Conservation (phyloP, 1,140 invertebrate genomes). For the Eueides isabella region DNA sequence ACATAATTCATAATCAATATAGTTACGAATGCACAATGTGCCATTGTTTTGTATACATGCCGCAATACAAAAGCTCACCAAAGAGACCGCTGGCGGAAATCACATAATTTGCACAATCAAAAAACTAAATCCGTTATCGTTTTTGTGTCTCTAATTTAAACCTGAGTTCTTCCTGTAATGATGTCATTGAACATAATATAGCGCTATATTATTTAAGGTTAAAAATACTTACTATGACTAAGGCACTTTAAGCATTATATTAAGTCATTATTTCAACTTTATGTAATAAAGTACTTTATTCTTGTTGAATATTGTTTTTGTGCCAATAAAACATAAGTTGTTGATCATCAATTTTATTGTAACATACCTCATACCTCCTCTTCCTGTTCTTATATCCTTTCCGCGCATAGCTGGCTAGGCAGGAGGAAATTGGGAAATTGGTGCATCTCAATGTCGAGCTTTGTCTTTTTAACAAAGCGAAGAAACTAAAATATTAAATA, state of each 20-base stretch:
- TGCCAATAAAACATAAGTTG: too few species aligned
- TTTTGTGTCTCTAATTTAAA: slow-evolving; percentile 11
- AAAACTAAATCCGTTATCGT: slow-evolving; percentile 16
- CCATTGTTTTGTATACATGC: slow-evolving; percentile 31
- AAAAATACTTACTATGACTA: not conserved
- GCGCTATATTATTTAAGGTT: not conserved
- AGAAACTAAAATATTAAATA: too few species aligned
- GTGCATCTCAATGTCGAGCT: too few species aligned
- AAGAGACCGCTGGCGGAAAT: slow-evolving; percentile 19
- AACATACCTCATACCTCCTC: too few species aligned
- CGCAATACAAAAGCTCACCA: slow-evolving; percentile 19
- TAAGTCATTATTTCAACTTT: not conserved
- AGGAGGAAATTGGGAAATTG: too few species aligned
- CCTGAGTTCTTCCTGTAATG: slow-evolving; percentile 7
- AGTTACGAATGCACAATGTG: slow-evolving; percentile 4
- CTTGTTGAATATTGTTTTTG: not conserved
- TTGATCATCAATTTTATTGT: too few species aligned
- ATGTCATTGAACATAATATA: slow-evolving; percentile 1
- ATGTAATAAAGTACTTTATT: not conserved
- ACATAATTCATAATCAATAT: slow-evolving; percentile 18
- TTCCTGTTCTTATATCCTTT: too few species aligned
- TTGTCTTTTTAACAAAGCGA: too few species aligned
- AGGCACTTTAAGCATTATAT: not conserved
- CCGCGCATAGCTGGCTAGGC: too few species aligned
- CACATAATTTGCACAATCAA: slow-evolving; percentile 23